Evolutionary conservation across 1,140 invertebrate genomes (phyloP).

Genomic region (Eumaeus atala): DNA sequence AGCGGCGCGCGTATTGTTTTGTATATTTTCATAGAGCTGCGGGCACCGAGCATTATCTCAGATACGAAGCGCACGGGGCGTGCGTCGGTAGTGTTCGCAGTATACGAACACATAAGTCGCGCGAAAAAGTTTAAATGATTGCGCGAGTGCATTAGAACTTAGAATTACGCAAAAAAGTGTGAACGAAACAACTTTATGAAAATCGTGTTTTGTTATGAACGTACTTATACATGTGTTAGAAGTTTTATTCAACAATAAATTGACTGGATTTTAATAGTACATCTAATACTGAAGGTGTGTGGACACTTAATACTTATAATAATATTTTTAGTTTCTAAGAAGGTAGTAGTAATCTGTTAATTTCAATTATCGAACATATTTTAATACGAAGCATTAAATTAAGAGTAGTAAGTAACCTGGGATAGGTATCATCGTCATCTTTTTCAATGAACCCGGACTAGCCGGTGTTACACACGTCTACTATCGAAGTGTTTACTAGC

Average conservation of each 20-base stretch:
- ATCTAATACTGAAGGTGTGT: neutral
- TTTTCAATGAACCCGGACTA: too few relatives aligned
- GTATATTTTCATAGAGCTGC: slow-evolving; percentile 3
- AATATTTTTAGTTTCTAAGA: neutral
- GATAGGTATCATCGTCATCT: too few relatives aligned
- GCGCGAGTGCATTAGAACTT: slow-evolving; percentile 5
- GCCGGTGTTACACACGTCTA: too few relatives aligned
- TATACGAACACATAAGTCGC: neutral
- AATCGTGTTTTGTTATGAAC: neutral
- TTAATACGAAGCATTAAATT: too few relatives aligned
- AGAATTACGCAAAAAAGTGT: neutral
- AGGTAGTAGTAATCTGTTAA: too few relatives aligned
- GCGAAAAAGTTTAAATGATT: neutral
- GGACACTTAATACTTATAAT: neutral
- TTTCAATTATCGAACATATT: too few relatives aligned
- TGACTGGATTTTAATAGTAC: neutral
- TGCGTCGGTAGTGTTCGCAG: neutral
- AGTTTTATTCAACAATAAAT: neutral
- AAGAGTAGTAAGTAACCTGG: too few relatives aligned
- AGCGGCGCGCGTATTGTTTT: neutral
- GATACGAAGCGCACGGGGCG: slow-evolving; percentile 3
- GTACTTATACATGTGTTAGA: neutral
- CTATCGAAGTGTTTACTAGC: too few relatives aligned
- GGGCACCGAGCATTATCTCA: slow-evolving; percentile 1
- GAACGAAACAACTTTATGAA: neutral